Conservation (phyloP, 1,140 invertebrate species). For the Apis florea region DNA sequence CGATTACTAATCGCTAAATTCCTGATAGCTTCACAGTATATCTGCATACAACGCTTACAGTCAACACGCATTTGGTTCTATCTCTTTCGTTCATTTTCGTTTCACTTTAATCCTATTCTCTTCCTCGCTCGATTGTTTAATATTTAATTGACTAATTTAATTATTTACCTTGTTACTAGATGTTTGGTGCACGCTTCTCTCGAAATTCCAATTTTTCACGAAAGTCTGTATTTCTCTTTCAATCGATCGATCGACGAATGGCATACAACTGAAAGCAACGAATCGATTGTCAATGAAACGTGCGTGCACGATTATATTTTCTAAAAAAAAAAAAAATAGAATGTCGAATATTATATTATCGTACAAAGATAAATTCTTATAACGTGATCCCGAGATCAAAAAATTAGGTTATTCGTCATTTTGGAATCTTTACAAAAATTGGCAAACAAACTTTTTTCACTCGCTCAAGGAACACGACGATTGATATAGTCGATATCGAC, state of each 20-base stretch:
- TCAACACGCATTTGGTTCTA: constrained; percentile 30
- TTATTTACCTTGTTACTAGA: constrained; percentile 38
- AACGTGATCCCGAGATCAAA: not conserved
- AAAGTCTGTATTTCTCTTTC: not conserved
- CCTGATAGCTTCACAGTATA: constrained; percentile 30
- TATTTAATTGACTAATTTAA: constrained; percentile 68
- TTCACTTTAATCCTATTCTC: not conserved
- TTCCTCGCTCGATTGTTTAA: constrained; percentile 27
- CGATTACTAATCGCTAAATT: constrained; percentile 35
- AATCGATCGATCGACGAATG: constrained; percentile 6
- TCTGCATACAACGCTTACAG: constrained; percentile 28
- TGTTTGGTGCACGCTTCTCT: constrained; percentile 28
- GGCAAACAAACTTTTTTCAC: not conserved
- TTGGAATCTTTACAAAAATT: not conserved
- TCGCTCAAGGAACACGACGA: not conserved
- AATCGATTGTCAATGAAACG: not conserved
- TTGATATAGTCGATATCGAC: not conserved
- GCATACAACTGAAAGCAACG: not conserved
- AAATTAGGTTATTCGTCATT: not conserved
- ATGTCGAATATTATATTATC: not conserved
- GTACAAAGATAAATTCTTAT: not conserved
- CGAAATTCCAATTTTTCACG: constrained; percentile 11
- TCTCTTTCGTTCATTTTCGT: not conserved
- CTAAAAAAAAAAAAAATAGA: too few species aligned
- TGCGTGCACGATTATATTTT: not conserved